Base-by-base conservation (phyloP, 2,888 invertebrate species). In the Drosophila anceps region DNA sequence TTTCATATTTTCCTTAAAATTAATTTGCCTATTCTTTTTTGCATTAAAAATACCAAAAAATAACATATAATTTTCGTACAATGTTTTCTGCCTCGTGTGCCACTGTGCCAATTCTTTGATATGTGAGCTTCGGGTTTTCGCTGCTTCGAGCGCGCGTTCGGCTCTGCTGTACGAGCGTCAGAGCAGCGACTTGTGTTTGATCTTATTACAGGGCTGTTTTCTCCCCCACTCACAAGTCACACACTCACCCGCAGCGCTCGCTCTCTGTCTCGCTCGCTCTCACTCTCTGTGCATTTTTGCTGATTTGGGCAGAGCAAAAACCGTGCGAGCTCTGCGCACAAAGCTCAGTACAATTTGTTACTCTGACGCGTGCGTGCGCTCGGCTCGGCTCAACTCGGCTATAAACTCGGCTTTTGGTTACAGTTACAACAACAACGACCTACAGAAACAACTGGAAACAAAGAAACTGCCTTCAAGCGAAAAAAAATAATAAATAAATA, bases 331-430 rank as follows among this genome's bases (percentile, higher is more conserved):
- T 74, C 39, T 24, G 60, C 67, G 69, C 53, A 48, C 39, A 53
- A 53, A 58, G 73, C 64, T 89, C 90, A 86, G 90, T 86, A 64
- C 58, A 65, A 72, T 73, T 77, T 74, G 79, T 75, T 79, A 82
- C 81, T 87, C 68, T 65, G 85, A 63, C 78, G 80, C 76, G 87
- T 78, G 73, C 75, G 73, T 50, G 50, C 50, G 50, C 50, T 50
- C 8, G 50, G 31, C 50, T 50, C 24, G 24, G 24, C 24, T 24
- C 24, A 4, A 4, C 24, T 24, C n/a, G 44, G 7, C 39, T 63
- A 51, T 65, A 80, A 83, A 58, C 76, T 54, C 69, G 76, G 66
- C 54, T 81, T 74, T 74, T 50, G 61, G 33, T 72, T 89, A 69
- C 60, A 73, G 53, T 69, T 68, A 72, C 54, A 61, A 60, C 48